Base-by-base conservation (phyloP, 2,113 vertebrate genomes). In the Xenopus borealis region DNA sequence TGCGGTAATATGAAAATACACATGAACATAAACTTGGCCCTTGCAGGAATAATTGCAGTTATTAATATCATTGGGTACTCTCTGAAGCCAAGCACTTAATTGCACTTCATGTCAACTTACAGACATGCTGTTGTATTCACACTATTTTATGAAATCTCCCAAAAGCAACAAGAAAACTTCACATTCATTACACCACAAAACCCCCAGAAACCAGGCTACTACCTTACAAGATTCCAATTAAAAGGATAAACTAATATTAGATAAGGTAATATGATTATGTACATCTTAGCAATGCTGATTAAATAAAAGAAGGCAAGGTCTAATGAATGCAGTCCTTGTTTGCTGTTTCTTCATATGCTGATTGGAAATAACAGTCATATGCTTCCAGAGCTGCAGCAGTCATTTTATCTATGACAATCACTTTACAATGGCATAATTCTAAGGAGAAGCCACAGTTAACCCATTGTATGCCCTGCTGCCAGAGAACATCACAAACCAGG, bases 301-400 rank as follows among this genome's bases (percentile, higher is more conserved):
- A 82, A 87, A 87, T 84, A 87, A 78, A 82, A 78, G 82, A 82
- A 81, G 80, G 74, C 72, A 80, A 82, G 71, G 79, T 52, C 80
- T 84, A 72, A 81, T 85, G 83, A 89, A 86, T 85, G 83, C 72
- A 46, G 78, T 82, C 80, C 79, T 67, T 83, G 78, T 83, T 58
- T 72, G 81, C 84, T 85, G 78, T 83, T 71, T 83, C 80, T 20
- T 55, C 78, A 55, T 78, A 81, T 83, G 82, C 84, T 6, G 72
- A 79, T 80, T 84, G 78, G 80, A 86, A 87, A 89, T 87, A 85
- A 87, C 86, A 87, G 78, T 85, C 82, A 88, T 85, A 86, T 87
- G 88, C 88, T 86, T 88, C 86, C 87, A 94, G 33, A 40, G 92
- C 91, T 93, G 90, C 88, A 87, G 78, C 77, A 84, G 81, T 84